Evolutionary conservation across 2,113 vertebrate genomes (phyloP).

Genomic region (Electrona antarctica): DNA sequence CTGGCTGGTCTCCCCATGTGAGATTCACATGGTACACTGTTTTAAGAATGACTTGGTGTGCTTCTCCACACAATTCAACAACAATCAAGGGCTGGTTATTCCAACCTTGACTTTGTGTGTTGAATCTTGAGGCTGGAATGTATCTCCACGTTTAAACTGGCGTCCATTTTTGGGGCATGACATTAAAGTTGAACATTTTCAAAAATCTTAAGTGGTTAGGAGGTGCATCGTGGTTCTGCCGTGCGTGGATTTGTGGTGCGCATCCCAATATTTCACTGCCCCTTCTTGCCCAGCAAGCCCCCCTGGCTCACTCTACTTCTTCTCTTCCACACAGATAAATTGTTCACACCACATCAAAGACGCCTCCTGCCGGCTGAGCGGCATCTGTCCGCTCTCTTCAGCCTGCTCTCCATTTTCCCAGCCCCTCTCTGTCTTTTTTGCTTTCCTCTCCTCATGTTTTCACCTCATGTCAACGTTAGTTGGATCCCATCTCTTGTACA

Average conservation of each 20-base stretch:
- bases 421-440: constrained; percentile 71
- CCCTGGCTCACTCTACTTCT: constrained; percentile 73
- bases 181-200: background rate
- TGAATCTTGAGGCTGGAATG: constrained; percentile 6
- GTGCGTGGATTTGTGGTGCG: constrained; percentile 39
- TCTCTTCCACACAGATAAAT: constrained; percentile 92
- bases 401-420: constrained; percentile 78
- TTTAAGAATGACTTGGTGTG: constrained; percentile 5
- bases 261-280: constrained; percentile 44
- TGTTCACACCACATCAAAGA: constrained; percentile 92
- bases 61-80: background rate
- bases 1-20: constrained; percentile 23
- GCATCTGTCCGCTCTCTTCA: constrained; percentile 82
- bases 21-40: background rate
- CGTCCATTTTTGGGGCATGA: no score
- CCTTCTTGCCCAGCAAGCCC: constrained; percentile 4
- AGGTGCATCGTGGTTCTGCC: constrained; percentile 41
- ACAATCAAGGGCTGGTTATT: background rate
- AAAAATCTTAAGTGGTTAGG: constrained; percentile 15
- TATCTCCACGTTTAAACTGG: background rate
- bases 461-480: constrained; percentile 65
- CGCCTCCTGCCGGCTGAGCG: constrained; percentile 84
- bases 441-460: constrained; percentile 69
- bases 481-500: constrained; percentile 88
- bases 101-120: constrained; percentile 18